Evolutionary conservation across 2,113 vertebrate species (phyloP), one percentile per base, ranked within the genome.

Genomic region (Chloropsis hardwickii): DNA sequence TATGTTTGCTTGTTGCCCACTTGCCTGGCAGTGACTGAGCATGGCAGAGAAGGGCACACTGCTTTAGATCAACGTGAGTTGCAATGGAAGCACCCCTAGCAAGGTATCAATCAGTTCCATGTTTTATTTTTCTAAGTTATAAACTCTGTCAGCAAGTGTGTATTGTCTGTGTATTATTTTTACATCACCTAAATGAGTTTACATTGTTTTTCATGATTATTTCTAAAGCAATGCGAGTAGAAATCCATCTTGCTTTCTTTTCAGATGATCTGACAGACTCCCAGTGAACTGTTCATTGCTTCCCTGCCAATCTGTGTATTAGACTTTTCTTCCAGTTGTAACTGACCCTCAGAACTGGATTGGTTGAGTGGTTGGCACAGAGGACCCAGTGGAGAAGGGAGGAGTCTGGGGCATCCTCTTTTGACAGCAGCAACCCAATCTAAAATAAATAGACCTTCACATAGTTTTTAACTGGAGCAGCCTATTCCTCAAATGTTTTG

Each of bases 91-190:
- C 44, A 53, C 5, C 21, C 4, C 19, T 48, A 66, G 35, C 24
- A 54, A 40, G 27, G 20, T 16, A 33, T 42, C 31, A 2, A 2
- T 12, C 15, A 12, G 0, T 40, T 81, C 56, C 0, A 2, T 27
- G 8, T 48, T 39, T 53, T 35, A 37, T 33, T 51, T 58, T 67
- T 19, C 11, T 44, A n/a, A 77, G 4, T 23, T 69, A 9, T 77
- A 33, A 60, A 28, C n/a, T 87, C 53, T 60, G 35, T 21, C 62
- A 90, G 39, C 25, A 73, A 61, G 39, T 6, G 6, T 53, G 22
- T 57, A n/a, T 37, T 70, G 56, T 44, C 10, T 0, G 3, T 71
- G 6, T 71, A 14, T 65, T 80, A 42, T 66, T 85, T 71, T 88
- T 67, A 27, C 24, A 33, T 86, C 3, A 21, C 40, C 65, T 81